Evolutionary conservation across 2,113 vertebrate species (phyloP).

Genomic region (Channa argus): DNA sequence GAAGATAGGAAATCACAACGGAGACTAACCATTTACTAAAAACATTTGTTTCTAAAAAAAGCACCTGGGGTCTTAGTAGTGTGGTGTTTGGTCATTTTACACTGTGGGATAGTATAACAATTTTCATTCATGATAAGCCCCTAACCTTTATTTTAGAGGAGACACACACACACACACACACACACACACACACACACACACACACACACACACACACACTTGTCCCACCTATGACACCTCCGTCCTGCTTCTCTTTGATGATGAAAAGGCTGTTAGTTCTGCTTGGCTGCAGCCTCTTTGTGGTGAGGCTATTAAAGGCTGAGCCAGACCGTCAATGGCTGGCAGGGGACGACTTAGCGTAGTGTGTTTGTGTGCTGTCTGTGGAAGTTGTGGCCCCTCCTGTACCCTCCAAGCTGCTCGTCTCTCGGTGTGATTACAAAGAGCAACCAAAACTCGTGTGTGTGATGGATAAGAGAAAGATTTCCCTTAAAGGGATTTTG

Average conservation of each 20-base stretch:
- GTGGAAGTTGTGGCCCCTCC: conserved; percentile 48
- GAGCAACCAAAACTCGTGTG: conserved; percentile 66
- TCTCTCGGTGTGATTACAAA: conserved; percentile 59
- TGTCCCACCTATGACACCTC: conserved; percentile 56
- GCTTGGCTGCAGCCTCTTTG: conserved; percentile 72
- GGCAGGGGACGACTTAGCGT: conserved; percentile 63
- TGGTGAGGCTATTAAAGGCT: conserved; percentile 59
- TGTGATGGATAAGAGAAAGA: conserved; percentile 60
- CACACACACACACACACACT: neutral
- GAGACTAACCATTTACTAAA: conserved; percentile 53
- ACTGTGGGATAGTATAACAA: conserved; percentile 67
- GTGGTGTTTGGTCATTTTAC: conserved; percentile 64
- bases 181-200: neutral
- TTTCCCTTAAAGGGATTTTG: conserved; percentile 49
- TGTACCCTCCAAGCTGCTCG: conserved; percentile 35
- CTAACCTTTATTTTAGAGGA: conserved; percentile 53
- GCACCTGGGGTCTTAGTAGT: conserved; percentile 38
- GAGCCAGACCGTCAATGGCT: conserved; percentile 67
- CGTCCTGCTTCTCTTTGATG: conserved; percentile 27
- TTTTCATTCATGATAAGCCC: conserved; percentile 69
- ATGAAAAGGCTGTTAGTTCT: conserved; percentile 73
- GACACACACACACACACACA: too few relatives aligned
- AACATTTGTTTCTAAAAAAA: conserved; percentile 45
- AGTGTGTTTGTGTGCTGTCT: conserved; percentile 58
- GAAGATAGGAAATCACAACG: conserved; percentile 68